phyloP scores from a whole-genome alignment of 2,888 invertebrate genomes.

The Rutpela maculata region DNA sequence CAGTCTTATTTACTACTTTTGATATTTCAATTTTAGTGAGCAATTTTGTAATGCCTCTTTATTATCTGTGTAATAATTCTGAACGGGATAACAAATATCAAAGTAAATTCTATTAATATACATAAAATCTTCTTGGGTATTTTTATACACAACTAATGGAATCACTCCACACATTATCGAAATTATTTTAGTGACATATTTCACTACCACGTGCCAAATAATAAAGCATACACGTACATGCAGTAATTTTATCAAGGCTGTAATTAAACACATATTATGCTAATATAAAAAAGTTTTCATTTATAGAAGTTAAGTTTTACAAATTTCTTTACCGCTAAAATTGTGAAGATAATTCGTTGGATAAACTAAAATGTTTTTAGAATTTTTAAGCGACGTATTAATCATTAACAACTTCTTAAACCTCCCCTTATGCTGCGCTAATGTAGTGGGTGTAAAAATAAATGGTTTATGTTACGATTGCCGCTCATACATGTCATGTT shows the following conservation, averaged over 20 bases:
- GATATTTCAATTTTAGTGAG: neutral
- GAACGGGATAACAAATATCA: slow-evolving; percentile 16
- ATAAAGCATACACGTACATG: slow-evolving; percentile 18
- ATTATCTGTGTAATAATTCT: slow-evolving; percentile 5
- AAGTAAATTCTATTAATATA: slow-evolving; percentile 40
- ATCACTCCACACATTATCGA: slow-evolving; percentile 70
- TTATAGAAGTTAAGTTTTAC: neutral
- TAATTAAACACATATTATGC: neutral
- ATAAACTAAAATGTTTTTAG: neutral
- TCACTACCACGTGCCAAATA: slow-evolving; percentile 65
- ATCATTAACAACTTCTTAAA: neutral
- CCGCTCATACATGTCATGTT: slow-evolving; percentile 64
- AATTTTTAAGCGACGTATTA: neutral
- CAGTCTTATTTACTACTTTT: too few species aligned
- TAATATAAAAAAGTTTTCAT: neutral
- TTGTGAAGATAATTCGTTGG: too few species aligned
- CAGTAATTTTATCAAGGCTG: neutral
- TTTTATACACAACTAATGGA: slow-evolving; percentile 71
- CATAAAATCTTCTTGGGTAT: slow-evolving; percentile 56
- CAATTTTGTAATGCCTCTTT: neutral
- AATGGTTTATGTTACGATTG: slow-evolving; percentile 64
- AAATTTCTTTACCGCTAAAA: too few species aligned
- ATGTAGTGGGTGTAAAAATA: slow-evolving; percentile 67
- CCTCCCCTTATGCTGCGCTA: slow-evolving; percentile 1
- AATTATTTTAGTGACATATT: slow-evolving; percentile 71